These are phyloP conservation scores for Cardinalis cardinalis DNA, from an alignment of 2,113 vertebrate genomes.

Conservation along the genomic window DNA sequence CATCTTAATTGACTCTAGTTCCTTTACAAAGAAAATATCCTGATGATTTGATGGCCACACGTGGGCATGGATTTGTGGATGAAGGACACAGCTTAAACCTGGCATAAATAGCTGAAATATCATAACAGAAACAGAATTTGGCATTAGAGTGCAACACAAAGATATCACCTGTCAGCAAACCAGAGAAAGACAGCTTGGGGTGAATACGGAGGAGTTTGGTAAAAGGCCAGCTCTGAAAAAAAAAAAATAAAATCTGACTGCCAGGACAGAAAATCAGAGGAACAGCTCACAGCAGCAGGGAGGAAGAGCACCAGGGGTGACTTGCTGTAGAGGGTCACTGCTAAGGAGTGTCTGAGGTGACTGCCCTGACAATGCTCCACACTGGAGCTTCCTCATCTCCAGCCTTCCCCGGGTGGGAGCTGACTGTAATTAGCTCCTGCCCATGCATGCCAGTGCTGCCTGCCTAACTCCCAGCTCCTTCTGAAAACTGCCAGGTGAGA, in stretches of 20 bases:
- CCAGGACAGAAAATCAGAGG: not conserved
- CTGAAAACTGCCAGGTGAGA: not conserved
- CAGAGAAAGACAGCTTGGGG: not conserved
- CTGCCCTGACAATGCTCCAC: not conserved
- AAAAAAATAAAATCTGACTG: not conserved
- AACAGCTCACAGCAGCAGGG: not conserved
- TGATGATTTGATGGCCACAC: not conserved
- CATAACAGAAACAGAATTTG: not conserved
- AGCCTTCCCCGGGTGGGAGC: not conserved
- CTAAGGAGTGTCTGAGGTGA: not conserved
- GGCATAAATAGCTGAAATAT: not conserved
- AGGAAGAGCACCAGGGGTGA: not conserved
- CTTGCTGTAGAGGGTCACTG: not conserved
- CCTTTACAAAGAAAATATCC: not conserved
- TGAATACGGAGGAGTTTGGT: not conserved
- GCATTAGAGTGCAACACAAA: not conserved
- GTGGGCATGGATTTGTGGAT: not conserved
- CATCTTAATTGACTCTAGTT: not conserved
- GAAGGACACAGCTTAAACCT: not conserved
- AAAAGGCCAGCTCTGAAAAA: not conserved
- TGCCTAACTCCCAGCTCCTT: not conserved
- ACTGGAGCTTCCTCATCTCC: not conserved
- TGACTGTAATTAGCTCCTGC: not conserved
- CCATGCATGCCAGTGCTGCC: not conserved
- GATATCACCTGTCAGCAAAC: not conserved